Evolutionary conservation across 2,797 vertebrate species (phyloP).

Genomic region (Lepidocolaptes lacrymiger): DNA sequence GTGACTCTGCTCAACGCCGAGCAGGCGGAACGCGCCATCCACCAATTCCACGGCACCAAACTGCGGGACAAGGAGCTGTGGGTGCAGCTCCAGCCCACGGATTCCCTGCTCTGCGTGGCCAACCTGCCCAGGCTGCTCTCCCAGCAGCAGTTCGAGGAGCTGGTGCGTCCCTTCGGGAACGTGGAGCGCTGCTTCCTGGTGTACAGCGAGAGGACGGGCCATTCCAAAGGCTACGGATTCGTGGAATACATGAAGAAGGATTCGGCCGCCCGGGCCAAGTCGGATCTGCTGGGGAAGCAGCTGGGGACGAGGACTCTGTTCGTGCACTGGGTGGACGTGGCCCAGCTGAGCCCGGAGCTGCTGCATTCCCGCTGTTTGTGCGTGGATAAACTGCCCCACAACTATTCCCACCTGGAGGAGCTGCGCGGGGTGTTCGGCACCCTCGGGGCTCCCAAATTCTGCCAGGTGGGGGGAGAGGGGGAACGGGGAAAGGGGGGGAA

Average conservation of each 20-base stretch:
- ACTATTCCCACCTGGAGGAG: background rate
- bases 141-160: no score
- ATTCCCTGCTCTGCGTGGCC: no score
- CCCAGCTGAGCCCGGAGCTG: conserved; percentile 83
- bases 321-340: conserved; percentile 93
- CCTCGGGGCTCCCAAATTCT: conserved; percentile 78
- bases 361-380: conserved; percentile 91
- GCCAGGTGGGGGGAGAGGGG: conserved; percentile 81
- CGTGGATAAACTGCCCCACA: conserved; percentile 85
- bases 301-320: conserved; percentile 90
- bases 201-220: background rate
- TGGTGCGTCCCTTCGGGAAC: no score
- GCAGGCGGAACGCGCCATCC: no score
- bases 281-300: conserved; percentile 89
- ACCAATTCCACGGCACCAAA: no score
- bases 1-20: no score
- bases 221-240: conserved; percentile 94
- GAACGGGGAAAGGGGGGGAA: no score
- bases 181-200: no score
- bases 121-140: no score
- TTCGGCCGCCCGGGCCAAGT: conserved; percentile 91
- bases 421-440: background rate
- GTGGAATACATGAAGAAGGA: conserved; percentile 98
- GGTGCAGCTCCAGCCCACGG: no score
- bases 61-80: no score